Conservation (phyloP, 2,113 vertebrate species). For the Ptychochromis oligacanthus region DNA sequence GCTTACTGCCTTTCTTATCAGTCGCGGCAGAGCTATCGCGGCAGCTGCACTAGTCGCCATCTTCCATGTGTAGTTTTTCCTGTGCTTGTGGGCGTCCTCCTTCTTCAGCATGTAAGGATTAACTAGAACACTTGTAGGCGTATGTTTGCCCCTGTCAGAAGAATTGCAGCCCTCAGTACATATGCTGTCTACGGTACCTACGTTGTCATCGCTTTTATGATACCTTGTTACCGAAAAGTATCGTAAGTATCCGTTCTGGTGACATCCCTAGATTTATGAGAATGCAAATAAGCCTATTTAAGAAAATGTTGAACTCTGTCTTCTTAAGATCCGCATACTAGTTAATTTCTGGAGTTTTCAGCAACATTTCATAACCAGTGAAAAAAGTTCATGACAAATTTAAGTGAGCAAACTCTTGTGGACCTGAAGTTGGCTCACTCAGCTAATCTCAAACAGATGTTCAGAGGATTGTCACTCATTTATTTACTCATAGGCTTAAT, state of each 20-base stretch:
- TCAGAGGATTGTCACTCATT: background rate
- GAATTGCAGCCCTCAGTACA: too few species aligned
- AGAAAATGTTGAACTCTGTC: background rate
- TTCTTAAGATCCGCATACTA: background rate
- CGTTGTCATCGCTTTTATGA: too few species aligned
- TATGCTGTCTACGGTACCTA: too few species aligned
- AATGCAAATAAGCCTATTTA: background rate
- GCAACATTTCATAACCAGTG: background rate
- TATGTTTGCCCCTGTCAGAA: too few species aligned
- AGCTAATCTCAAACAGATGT: constrained; percentile 8
- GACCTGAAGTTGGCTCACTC: background rate
- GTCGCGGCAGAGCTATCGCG: rapidly evolving
- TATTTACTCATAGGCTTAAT: background rate
- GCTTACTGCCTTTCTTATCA: background rate
- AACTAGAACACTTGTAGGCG: background rate
- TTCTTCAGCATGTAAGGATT: background rate
- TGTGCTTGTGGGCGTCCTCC: background rate
- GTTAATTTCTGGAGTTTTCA: background rate
- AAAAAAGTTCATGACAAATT: background rate
- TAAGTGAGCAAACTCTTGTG: background rate
- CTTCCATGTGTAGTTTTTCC: background rate
- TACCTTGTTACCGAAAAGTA: too few species aligned
- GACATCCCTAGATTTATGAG: background rate
- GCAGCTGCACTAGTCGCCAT: background rate
- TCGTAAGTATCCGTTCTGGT: background rate